Evolutionary conservation across 2,797 vertebrate species (phyloP), one percentile per base, ranked within the genome.

Genomic region (Microcaecilia unicolor): DNA sequence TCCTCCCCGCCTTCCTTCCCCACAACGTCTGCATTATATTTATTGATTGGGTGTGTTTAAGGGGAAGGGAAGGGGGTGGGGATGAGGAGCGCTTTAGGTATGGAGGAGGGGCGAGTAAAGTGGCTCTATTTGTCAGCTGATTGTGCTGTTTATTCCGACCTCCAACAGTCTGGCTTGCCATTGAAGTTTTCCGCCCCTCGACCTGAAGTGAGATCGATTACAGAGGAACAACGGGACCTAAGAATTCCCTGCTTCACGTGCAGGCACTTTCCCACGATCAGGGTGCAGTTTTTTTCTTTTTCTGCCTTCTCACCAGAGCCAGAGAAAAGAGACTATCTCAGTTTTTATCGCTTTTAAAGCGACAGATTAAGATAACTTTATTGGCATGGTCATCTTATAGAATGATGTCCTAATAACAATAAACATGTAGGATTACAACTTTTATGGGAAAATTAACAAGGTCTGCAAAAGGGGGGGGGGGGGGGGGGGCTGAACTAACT

Each of bases 181-280:
- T 86, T 88, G 86, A 90, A 85, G 81, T 71, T 41, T 60, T 61
- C 60, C 36, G 67, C 66, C 48, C 61, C 59, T 78, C 71, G 60
- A 72, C 64, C 58, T 67, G 72, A 67, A 77, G 74, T 61, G 80
- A 89, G 84, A 85, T 81, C 85, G 81, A 84, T 86, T 88, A 82
- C 78, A 78, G 58, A 70, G 74, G 76, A 85, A 83, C 81, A 84
- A 81, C 79, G 72, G 76, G 64, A 74, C 76, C 72, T 76, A 65
- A 78, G 78, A 77, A 78, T 57, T 71, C 47, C 71, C 66, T 74
- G 78, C 78, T 70, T 75, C 76, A 78, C 76, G 81, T 74, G 74
- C 62, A 72, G 74, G 70, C 72, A 58, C 80, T 84, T 90, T 89
- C 87, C 87, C 88, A 89, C 81, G 81, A 81, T 83, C 74, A 44